These are phyloP conservation scores for Drosophila fulvimacula DNA, from an alignment of 2,888 invertebrate species.

Conservation along the genomic window DNA sequence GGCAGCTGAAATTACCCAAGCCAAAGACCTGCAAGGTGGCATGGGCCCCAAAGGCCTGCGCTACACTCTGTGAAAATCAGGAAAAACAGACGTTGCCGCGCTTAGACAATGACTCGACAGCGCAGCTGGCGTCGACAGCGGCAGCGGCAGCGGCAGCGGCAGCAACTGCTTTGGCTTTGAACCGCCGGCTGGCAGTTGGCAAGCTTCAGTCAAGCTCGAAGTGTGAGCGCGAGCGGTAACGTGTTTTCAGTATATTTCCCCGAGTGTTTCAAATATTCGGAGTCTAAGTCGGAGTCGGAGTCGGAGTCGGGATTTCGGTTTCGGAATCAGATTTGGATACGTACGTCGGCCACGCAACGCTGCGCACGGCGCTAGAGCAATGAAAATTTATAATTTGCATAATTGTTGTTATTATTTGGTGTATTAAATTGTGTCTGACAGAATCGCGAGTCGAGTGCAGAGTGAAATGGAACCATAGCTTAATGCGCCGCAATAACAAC, in stretches of 20 bases:
- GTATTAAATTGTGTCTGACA: slow-evolving; percentile 58
- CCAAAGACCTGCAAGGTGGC: slow-evolving; percentile 81
- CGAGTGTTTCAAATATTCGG: slow-evolving; percentile 9
- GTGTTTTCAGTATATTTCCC: slow-evolving; percentile 9
- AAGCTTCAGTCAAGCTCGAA: slow-evolving; percentile 69
- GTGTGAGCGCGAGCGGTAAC: slow-evolving; percentile 57
- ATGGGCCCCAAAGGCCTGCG: slow-evolving; percentile 60
- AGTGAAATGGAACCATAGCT: slow-evolving; percentile 68
- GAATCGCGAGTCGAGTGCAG: slow-evolving; percentile 50
- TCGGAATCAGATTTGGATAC: slow-evolving; percentile 32
- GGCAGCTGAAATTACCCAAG: slow-evolving; percentile 76
- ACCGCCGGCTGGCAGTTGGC: slow-evolving; percentile 52
- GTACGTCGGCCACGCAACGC: slow-evolving; percentile 56
- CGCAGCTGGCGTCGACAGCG: slow-evolving; percentile 22
- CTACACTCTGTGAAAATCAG: slow-evolving; percentile 71
- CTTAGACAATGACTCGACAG: slow-evolving; percentile 70
- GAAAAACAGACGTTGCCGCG: slow-evolving; percentile 66
- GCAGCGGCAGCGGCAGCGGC: slow-evolving; percentile 21
- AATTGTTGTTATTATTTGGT: slow-evolving; percentile 67
- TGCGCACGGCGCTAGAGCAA: slow-evolving; percentile 68
- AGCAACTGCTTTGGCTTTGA: slow-evolving; percentile 61
- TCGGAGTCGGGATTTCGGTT: slow-evolving; percentile 34
- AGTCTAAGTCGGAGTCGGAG: slow-evolving; percentile 4
- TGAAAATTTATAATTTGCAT: slow-evolving; percentile 79
- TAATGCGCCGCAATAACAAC: slow-evolving; percentile 7